Evolutionary conservation across 2,113 vertebrate genomes (phyloP).

Genomic region (Prionailurus bengalensis): DNA sequence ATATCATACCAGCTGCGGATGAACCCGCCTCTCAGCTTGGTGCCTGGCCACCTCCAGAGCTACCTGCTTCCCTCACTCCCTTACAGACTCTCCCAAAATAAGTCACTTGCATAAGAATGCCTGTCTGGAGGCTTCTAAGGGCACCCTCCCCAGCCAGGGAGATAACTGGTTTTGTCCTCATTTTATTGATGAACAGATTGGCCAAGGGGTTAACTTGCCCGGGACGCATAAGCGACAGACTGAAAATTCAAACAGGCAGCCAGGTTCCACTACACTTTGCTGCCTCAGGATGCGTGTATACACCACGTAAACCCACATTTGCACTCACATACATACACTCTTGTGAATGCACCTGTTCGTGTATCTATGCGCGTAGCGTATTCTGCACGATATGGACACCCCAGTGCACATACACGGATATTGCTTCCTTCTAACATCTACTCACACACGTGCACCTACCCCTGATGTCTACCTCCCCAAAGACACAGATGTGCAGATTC

Average conservation of each 20-base stretch:
- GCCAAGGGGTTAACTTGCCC: neutral
- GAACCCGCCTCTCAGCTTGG: neutral
- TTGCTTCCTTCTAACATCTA: neutral
- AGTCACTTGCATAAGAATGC: neutral
- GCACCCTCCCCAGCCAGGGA: neutral
- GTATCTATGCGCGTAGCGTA: neutral
- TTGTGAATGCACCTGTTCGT: neutral
- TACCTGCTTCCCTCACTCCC: neutral
- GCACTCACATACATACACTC: fast-evolving
- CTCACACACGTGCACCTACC: neutral
- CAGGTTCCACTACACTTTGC: neutral
- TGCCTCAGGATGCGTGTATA: neutral
- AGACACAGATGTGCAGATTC: neutral
- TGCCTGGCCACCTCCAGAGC: neutral
- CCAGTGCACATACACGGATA: neutral
- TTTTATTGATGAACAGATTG: neutral
- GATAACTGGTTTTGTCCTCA: neutral
- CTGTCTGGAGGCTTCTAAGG: neutral
- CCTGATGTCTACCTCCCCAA: neutral
- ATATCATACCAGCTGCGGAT: neutral
- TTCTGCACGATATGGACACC: neutral
- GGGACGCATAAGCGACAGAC: neutral
- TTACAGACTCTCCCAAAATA: neutral
- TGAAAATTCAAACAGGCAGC: neutral
- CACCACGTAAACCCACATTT: fast-evolving